Evolutionary conservation across 2,113 vertebrate genomes (phyloP), one percentile per base, ranked within the genome.

Genomic region (Istiophorus platypterus): DNA sequence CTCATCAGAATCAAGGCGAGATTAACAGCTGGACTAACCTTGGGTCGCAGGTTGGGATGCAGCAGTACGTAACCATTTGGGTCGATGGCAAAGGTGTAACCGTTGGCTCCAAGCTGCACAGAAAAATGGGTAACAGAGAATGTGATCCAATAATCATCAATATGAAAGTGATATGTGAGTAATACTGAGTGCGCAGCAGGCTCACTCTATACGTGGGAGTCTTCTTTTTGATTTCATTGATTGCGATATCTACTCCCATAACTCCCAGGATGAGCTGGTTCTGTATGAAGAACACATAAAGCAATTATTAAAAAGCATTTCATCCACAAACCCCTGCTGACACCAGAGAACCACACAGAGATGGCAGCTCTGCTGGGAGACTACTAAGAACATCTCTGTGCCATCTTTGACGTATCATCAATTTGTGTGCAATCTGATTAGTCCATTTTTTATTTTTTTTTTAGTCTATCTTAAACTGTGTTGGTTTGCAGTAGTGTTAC

Each of bases 251-350:
- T 0, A 99, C 98, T 52, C 98, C 98, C 97, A 99, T 99, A 82
- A 99, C 98, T 0, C 98, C 98, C 18, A 99, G 95, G 89, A 99
- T 98, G 73, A 99, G 96, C 95, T 99, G 98, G 92, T 98, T 99
- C 97, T 99, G 88, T 31, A 26, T 17, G 45, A 76, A 69, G n/a
- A 71, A 80, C 27, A 81, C 27, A 74, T 0, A 29, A 74, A 52
- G 72, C n/a, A 52, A 62, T 29, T 42, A 64, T 75, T 73, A 6
- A 34, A 34, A 34, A 63, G 24, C 4, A 72, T 75, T 65, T 73
- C 11, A 57, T 62, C 51, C 64, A 71, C 56, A 76, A 76, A 24
- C 24, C 5, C 0, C 59, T 2, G 49, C 29, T 1, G 45, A 13
- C 49, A 37, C 52, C 12, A 31, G 17, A 69, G 37, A 63, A 57